phyloP scores from a whole-genome alignment of 2,113 vertebrate species.

The Condylura cristata region DNA sequence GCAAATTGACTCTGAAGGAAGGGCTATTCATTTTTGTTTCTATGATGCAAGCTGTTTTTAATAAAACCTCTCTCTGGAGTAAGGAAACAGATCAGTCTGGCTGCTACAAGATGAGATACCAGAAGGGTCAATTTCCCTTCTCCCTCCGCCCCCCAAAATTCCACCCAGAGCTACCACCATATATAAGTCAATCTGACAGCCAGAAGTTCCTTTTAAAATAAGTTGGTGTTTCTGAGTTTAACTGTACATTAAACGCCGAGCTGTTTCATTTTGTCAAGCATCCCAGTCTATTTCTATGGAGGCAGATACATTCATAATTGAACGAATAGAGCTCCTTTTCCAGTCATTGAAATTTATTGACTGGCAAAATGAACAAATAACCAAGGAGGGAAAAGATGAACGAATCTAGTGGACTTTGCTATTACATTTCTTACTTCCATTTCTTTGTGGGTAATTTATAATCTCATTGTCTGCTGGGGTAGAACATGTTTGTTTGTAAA shows the following conservation, averaged over 20 bases:
- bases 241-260: constrained; percentile 1
- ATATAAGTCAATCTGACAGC: not conserved
- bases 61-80: constrained; percentile 3
- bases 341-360: constrained; percentile 17
- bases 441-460: not conserved
- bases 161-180: not conserved
- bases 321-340: constrained; percentile 39
- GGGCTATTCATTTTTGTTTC: constrained; percentile 29
- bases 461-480: not conserved
- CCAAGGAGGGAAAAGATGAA: not conserved
- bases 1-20: not conserved
- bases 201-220: constrained; percentile 36
- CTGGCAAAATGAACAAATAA: not conserved
- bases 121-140: not conserved
- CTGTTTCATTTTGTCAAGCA: constrained; percentile 54
- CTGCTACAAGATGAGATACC: constrained; percentile 16
- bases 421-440: not conserved
- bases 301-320: constrained; percentile 41
- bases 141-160: not conserved
- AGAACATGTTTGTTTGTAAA: too few relatives aligned
- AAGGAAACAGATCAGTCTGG: constrained; percentile 18
- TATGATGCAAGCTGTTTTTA: constrained; percentile 41
- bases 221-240: constrained; percentile 42
- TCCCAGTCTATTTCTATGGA: constrained; percentile 15
- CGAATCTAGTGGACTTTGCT: not conserved